These are phyloP conservation scores for Plebejus melissa DNA, from an alignment of 2,888 invertebrate genomes.

Conservation along the genomic window DNA sequence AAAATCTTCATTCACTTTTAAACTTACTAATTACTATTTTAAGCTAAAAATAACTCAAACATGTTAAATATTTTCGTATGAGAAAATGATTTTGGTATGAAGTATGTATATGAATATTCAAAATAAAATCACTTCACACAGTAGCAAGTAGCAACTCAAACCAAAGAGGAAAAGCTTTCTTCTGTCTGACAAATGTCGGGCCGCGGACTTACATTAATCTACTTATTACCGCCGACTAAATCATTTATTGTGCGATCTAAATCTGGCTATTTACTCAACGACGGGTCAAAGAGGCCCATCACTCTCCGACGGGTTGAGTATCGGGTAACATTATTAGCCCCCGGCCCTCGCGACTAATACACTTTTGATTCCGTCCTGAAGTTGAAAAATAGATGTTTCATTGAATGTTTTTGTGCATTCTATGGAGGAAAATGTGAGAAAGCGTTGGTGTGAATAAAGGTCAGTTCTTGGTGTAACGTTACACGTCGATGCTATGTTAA, in stretches of 20 bases:
- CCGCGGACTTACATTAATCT: conserved; percentile 63
- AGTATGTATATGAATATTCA: too few relatives aligned
- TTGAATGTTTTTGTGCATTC: background rate
- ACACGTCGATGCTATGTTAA: too few relatives aligned
- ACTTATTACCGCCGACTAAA: conserved; percentile 71
- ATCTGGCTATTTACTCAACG: conserved; percentile 68
- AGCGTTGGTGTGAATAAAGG: background rate
- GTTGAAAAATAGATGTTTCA: conserved; percentile 20
- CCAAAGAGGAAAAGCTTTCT: conserved; percentile 28
- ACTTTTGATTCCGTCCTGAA: conserved; percentile 17
- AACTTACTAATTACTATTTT: too few relatives aligned
- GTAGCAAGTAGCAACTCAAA: background rate
- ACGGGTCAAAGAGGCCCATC: conserved; percentile 60
- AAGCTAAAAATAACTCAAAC: too few relatives aligned
- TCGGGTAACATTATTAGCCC: conserved; percentile 20
- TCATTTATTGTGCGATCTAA: conserved; percentile 71
- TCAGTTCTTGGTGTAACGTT: too few relatives aligned
- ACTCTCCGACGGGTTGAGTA: conserved; percentile 42
- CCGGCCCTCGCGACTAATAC: conserved; percentile 9
- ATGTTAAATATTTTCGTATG: too few relatives aligned
- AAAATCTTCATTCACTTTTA: too few relatives aligned
- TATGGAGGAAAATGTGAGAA: background rate
- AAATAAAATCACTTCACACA: background rate
- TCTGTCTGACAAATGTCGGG: conserved; percentile 61
- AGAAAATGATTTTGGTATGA: too few relatives aligned